phyloP scores from a whole-genome alignment of 2,797 vertebrate species.

The Anguilla marmorata region DNA sequence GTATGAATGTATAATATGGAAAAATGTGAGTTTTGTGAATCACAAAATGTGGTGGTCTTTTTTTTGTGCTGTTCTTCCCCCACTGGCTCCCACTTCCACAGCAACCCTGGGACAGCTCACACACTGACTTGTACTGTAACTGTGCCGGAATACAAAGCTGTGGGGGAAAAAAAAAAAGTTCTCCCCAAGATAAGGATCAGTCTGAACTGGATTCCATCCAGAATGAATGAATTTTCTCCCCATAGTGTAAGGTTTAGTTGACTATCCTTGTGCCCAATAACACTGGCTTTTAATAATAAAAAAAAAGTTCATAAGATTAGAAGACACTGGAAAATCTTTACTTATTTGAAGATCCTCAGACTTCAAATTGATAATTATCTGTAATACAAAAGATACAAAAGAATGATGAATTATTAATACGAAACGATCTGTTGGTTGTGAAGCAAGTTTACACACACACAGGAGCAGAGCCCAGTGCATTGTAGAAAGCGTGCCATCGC shows the following conservation, averaged over 20 bases:
- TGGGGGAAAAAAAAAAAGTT: not conserved
- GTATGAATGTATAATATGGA: not conserved
- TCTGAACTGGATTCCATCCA: not conserved
- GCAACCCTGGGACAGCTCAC: not conserved
- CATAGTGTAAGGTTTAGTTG: not conserved
- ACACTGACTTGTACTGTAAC: not conserved
- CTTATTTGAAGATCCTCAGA: constrained; percentile 1
- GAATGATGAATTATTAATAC: not conserved
- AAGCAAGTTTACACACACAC: not conserved
- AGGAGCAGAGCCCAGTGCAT: not conserved
- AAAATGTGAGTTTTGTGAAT: not conserved
- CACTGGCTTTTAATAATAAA: not conserved
- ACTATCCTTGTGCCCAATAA: not conserved
- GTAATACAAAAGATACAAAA: not conserved
- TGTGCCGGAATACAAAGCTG: not conserved
- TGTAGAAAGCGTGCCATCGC: not conserved
- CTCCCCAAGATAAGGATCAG: not conserved
- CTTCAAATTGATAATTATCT: not conserved
- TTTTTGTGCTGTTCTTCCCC: not conserved
- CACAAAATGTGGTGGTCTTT: not conserved
- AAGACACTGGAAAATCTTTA: not conserved
- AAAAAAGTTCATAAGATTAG: not conserved
- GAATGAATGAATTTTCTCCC: not conserved
- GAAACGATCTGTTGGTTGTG: not conserved
- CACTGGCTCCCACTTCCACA: not conserved